A percentile compares a stretch with the other conserved stretches of the same genome.
Evolutionary conservation across 2,888 invertebrate genomes (phyloP).

Genomic region (Trissoscelio sp.): DNA sequence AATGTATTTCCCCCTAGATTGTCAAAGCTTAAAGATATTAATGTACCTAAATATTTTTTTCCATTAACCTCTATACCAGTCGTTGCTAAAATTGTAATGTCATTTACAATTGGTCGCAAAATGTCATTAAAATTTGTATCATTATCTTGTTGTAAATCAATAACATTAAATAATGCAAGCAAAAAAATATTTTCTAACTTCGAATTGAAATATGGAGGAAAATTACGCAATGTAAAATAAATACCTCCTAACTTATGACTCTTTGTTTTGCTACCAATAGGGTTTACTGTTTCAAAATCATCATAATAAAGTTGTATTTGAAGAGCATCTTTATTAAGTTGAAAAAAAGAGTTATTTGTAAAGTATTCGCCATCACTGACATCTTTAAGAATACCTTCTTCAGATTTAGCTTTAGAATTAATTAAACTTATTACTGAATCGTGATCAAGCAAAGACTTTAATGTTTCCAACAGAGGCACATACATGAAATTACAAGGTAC

Average conservation of each 20-base stretch:
- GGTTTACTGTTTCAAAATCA: conserved; percentile 66
- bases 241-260: conserved; percentile 57
- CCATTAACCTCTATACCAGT: conserved; percentile 41
- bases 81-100: conserved; percentile 49
- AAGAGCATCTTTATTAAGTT: conserved; percentile 13
- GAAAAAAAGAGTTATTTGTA: conserved; percentile 17
- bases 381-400: conserved; percentile 22
- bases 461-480: conserved; percentile 52
- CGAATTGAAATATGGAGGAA: conserved; percentile 62
- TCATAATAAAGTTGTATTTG: conserved; percentile 42
- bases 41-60: conserved; percentile 20
- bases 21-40: conserved; percentile 41
- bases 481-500: conserved; percentile 60
- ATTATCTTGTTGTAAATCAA: conserved; percentile 27
- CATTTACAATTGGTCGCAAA: conserved; percentile 48
- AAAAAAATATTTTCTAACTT: conserved; percentile 58
- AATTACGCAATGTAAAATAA: conserved; percentile 59
- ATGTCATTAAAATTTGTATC: conserved; percentile 33
- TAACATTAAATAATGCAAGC: conserved; percentile 53
- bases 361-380: conserved; percentile 26
- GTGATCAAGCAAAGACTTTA: conserved; percentile 14
- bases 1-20: conserved; percentile 56
- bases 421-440: not conserved
- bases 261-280: conserved; percentile 62
- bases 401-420: conserved; percentile 17